Conservation (phyloP, 1,140 invertebrate genomes). For the Psix sp. region DNA sequence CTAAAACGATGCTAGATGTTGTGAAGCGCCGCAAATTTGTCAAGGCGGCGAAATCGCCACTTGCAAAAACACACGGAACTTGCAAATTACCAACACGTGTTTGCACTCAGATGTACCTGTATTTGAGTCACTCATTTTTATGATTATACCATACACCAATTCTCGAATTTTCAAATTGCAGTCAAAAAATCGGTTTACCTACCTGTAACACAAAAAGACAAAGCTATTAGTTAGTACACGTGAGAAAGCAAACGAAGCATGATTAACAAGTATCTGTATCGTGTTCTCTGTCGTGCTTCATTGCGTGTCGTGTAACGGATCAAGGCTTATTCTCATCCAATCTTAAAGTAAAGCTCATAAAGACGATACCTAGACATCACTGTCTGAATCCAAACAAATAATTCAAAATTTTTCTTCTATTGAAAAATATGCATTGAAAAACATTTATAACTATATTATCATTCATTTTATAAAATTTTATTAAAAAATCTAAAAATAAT, state of each 20-base stretch:
- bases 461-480: no score
- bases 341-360: no score
- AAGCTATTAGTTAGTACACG: slow-evolving; percentile 24
- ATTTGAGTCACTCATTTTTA: slow-evolving; percentile 23
- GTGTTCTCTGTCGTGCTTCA: no score
- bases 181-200: slow-evolving; percentile 11
- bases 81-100: slow-evolving; percentile 52
- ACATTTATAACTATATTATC: no score
- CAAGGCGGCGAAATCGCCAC: slow-evolving; percentile 19
- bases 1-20: no score
- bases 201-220: slow-evolving; percentile 28
- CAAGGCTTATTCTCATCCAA: no score
- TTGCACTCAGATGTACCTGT: slow-evolving; percentile 34
- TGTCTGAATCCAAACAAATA: background rate
- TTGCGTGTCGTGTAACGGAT: no score
- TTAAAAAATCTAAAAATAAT: no score
- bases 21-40: slow-evolving; percentile 15
- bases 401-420: background rate
- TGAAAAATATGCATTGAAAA: no score
- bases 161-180: no score
- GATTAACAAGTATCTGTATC: no score
- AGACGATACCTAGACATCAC: no score
- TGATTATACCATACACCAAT: slow-evolving; percentile 13
- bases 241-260: slow-evolving; percentile 17
- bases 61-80: slow-evolving; percentile 55